A percentile compares a stretch with the other conserved stretches of the same genome.
These are phyloP conservation scores for Turnix velox DNA, from an alignment of 2,113 vertebrate species.

Conservation along the genomic window DNA sequence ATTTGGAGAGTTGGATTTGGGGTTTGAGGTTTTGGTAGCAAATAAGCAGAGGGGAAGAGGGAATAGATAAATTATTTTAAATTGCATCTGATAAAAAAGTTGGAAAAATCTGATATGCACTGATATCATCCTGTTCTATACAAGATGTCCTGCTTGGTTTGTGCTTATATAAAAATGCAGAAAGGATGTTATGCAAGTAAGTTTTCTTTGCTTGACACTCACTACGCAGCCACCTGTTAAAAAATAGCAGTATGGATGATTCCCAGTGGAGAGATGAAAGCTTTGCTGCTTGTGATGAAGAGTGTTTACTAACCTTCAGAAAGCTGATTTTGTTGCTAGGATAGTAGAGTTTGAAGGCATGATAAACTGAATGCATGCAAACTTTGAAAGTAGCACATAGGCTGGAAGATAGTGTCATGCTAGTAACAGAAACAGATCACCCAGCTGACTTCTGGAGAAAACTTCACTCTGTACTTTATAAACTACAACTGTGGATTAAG, in stretches of 20 bases:
- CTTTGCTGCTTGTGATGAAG: background rate
- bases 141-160: background rate
- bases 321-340: background rate
- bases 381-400: background rate
- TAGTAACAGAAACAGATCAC: background rate
- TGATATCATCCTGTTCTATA: background rate
- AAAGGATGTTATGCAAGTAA: constrained; percentile 11
- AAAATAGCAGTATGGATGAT: background rate
- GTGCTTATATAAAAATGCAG: constrained; percentile 44
- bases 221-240: constrained; percentile 36
- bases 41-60: background rate
- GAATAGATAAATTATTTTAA: background rate
- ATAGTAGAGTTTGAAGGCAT: background rate
- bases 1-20: background rate
- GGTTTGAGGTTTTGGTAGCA: background rate
- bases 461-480: background rate
- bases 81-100: background rate
- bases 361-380: background rate
- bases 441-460: background rate
- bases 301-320: background rate
- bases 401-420: background rate
- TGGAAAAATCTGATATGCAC: background rate
- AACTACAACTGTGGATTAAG: background rate
- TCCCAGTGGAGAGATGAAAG: background rate
- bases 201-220: constrained; percentile 6